Base-by-base conservation (phyloP, 2,888 invertebrate species). In the Nowickia ferox region DNA sequence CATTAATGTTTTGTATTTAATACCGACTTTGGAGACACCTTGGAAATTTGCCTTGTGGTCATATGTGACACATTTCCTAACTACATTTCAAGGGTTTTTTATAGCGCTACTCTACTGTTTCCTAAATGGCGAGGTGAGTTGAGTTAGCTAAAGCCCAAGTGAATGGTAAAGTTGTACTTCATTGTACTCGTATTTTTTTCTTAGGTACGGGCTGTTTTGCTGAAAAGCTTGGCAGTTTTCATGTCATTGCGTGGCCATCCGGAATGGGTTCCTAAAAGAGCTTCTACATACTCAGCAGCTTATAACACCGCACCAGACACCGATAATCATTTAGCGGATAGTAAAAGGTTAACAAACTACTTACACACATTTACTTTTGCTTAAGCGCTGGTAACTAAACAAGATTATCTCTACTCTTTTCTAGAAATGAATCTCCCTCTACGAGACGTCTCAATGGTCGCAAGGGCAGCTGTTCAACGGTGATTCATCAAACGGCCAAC, bases 71-170 rank as follows among this genome's bases (percentile, higher is more conserved):
- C 96, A 97, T 90, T 96, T 96, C 90, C 93, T 97, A 66, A 95
- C 95, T n/a, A 96, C 97, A 0, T 97, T 97, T 91, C 97, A 97
- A 93, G 97, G 97, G 46, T 95, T 96, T 88, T 96, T 97, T 91
- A 95, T 97, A 66, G 95, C 97, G 0, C 94, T 96, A 11, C 94
- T 97, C 65, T 97, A 97, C 92, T 97, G 97, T 90, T 97, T 97
- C 91, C 92, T 96, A 71, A 97, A 97, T 89, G 96, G 95, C 87
- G 97, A 97, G 95, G 97, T 97, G 92, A 51, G 92, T 55, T 55
- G 22, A 0, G 6, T 19, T 55, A 1, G 22, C 8, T 46, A 46
- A 46, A 46, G 15, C 5, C 11, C 46, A 46, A 44, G 19, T 63
- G 11, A 42, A 2, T 30, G 9, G 38, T 11, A 13, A 55, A 30